phyloP scores from a whole-genome alignment of 2,888 invertebrate species.

The Molorchus minor region DNA sequence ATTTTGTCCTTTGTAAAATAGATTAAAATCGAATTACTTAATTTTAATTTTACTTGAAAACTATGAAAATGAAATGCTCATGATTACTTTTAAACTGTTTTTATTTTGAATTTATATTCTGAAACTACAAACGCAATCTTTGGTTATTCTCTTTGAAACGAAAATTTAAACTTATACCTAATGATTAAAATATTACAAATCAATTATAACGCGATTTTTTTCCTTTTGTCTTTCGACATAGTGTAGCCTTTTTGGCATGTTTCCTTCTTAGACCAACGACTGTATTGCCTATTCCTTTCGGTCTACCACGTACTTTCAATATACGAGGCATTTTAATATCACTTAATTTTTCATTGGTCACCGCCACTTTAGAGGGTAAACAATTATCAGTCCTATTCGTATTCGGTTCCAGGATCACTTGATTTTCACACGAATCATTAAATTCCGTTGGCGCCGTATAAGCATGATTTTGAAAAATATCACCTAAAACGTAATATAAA shows the following conservation, averaged over 20 bases:
- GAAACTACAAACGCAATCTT: not conserved
- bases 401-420: not conserved
- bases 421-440: not conserved
- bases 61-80: not conserved
- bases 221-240: not conserved
- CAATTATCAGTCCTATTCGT: not conserved
- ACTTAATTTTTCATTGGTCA: not conserved
- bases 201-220: not conserved
- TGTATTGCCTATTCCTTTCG: constrained; percentile 7
- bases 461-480: not conserved
- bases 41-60: not conserved
- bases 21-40: not conserved
- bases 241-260: not conserved
- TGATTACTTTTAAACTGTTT: not conserved
- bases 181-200: not conserved
- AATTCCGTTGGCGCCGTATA: not conserved
- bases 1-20: not conserved
- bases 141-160: not conserved
- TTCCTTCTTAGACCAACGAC: constrained; percentile 1
- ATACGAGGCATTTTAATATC: not conserved
- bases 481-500: not conserved
- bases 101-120: not conserved
- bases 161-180: not conserved
- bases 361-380: not conserved
- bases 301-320: constrained; percentile 3